Evolutionary conservation across 2,797 vertebrate genomes (phyloP).

Genomic region (Halcyon smyrnensis): DNA sequence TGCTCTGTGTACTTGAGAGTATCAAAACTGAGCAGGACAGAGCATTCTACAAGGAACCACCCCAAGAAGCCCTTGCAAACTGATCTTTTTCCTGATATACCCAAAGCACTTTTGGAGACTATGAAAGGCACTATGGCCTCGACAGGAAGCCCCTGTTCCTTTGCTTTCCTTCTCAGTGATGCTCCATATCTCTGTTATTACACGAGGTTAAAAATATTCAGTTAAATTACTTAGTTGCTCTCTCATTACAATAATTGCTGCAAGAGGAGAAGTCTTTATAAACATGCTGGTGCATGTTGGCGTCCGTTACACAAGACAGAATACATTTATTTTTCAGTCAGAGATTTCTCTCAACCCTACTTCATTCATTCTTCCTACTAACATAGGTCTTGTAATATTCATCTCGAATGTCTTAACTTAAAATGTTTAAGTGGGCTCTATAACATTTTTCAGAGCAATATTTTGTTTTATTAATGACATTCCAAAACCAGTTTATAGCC

Average conservation of each 20-base stretch:
- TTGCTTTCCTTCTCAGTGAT: not conserved
- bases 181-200: not conserved
- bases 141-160: not conserved
- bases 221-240: not conserved
- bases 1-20: not conserved
- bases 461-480: conserved; percentile 44
- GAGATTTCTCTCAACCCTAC: not conserved
- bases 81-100: not conserved
- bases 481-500: conserved; percentile 39
- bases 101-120: not conserved
- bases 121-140: not conserved
- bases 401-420: not conserved
- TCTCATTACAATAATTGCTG: not conserved
- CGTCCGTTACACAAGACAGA: not conserved
- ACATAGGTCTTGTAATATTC: not conserved
- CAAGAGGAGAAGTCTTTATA: not conserved
- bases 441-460: not conserved
- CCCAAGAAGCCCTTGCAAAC: not conserved
- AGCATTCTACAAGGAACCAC: not conserved
- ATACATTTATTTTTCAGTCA: not conserved
- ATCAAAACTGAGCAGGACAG: not conserved
- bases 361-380: not conserved
- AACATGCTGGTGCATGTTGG: not conserved
- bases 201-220: not conserved
- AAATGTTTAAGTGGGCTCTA: not conserved